Evolutionary conservation across 2,113 vertebrate species (phyloP).

Genomic region (Vicugna pacos): DNA sequence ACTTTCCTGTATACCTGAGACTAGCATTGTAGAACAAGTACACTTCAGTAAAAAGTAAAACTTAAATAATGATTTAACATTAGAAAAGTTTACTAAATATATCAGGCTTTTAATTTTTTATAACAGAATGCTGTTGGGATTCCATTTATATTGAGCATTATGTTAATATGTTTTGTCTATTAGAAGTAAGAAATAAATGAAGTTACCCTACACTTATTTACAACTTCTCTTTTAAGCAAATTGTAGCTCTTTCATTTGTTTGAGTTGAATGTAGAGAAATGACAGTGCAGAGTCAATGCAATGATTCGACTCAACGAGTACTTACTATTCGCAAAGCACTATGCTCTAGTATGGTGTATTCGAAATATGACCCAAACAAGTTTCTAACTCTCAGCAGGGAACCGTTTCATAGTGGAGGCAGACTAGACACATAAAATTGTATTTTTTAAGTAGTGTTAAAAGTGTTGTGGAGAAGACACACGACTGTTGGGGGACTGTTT

Average conservation of each 20-base stretch:
- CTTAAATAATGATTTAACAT: constrained; percentile 61
- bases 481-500: background rate
- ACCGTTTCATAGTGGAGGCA: background rate
- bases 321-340: background rate
- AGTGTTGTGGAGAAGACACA: background rate
- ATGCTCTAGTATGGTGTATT: background rate
- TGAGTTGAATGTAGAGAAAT: background rate
- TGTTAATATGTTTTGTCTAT: constrained; percentile 72
- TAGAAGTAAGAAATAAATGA: constrained; percentile 45
- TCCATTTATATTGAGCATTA: constrained; percentile 70
- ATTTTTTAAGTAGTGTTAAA: background rate
- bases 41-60: constrained; percentile 37
- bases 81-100: constrained; percentile 45
- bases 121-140: constrained; percentile 66
- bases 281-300: background rate
- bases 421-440: background rate
- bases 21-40: too few relatives aligned
- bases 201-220: background rate
- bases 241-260: background rate
- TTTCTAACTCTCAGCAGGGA: background rate
- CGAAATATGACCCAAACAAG: background rate
- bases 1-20: too few relatives aligned
- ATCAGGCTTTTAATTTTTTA: background rate
- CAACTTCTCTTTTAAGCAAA: constrained; percentile 23
- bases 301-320: background rate